Evolutionary conservation across 2,113 vertebrate species (phyloP).

Genomic region (Sisor rabdophorus): DNA sequence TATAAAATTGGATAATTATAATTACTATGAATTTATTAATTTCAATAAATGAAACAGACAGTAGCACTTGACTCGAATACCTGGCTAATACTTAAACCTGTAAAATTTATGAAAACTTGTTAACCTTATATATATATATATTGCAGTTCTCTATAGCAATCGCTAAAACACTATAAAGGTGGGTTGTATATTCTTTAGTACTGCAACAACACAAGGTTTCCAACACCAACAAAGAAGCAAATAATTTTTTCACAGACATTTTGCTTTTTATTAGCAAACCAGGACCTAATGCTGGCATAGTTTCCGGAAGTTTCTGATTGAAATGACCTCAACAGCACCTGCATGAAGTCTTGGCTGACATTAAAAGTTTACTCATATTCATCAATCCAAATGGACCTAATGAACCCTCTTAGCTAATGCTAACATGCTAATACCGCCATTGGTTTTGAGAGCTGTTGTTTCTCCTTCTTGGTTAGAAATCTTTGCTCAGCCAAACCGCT

Average conservation of each 20-base stretch:
- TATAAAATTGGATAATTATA: no score
- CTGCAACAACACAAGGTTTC: background rate
- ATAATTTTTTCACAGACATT: slow-evolving; percentile 19
- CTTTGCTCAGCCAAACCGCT: slow-evolving; percentile 60
- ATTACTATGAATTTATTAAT: no score
- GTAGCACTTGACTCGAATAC: background rate
- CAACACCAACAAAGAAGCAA: slow-evolving; percentile 12
- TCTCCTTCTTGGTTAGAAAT: slow-evolving; percentile 37
- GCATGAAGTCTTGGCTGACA: slow-evolving; percentile 2
- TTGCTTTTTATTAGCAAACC: slow-evolving; percentile 18
- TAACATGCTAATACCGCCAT: slow-evolving; percentile 14
- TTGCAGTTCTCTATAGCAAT: background rate
- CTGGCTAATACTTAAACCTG: background rate
- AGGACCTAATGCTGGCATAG: background rate
- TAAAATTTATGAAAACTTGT: background rate
- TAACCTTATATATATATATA: background rate
- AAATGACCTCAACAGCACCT: slow-evolving; percentile 27
- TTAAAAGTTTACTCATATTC: background rate
- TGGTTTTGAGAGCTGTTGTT: slow-evolving; percentile 4
- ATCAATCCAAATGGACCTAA: slow-evolving; percentile 9
- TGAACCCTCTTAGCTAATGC: slow-evolving; percentile 12
- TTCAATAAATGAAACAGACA: no score
- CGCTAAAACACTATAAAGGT: background rate
- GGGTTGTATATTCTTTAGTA: background rate
- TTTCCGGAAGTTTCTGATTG: slow-evolving; percentile 22